A percentile compares a stretch with the other conserved stretches of the same genome.
phyloP scores from a whole-genome alignment of 2,113 vertebrate genomes.

The Catharus fuscescens region DNA sequence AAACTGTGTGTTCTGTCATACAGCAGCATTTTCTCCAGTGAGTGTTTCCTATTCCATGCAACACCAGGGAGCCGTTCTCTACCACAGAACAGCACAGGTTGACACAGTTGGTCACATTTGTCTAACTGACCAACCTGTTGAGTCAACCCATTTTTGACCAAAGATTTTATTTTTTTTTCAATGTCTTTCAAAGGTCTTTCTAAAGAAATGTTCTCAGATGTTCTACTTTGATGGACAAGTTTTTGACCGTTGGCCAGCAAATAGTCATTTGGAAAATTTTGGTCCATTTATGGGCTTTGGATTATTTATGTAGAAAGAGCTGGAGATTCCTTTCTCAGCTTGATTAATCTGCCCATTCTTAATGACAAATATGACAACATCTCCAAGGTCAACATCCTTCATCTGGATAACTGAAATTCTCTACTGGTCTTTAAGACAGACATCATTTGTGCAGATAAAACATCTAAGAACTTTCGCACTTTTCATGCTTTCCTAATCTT shows the following conservation, averaged over 20 bases:
- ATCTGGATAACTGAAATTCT: background rate
- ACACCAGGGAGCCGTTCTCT: background rate
- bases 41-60: background rate
- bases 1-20: accelerated
- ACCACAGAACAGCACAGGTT: background rate
- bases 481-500: background rate
- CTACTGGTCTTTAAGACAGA: background rate
- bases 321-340: background rate
- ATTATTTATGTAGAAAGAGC: background rate
- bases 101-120: accelerated
- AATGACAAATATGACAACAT: background rate
- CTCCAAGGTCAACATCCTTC: background rate
- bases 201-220: background rate
- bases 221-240: background rate
- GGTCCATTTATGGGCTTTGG: background rate
- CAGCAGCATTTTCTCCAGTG: accelerated
- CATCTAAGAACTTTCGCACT: background rate
- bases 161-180: background rate
- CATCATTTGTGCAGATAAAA: background rate
- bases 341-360: background rate
- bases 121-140: background rate
- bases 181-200: background rate
- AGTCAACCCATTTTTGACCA: background rate
- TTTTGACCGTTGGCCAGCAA: background rate
- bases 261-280: accelerated